These are phyloP conservation scores for Oscheius sp. DNA, from an alignment of 2,888 invertebrate species.

Conservation along the genomic window DNA sequence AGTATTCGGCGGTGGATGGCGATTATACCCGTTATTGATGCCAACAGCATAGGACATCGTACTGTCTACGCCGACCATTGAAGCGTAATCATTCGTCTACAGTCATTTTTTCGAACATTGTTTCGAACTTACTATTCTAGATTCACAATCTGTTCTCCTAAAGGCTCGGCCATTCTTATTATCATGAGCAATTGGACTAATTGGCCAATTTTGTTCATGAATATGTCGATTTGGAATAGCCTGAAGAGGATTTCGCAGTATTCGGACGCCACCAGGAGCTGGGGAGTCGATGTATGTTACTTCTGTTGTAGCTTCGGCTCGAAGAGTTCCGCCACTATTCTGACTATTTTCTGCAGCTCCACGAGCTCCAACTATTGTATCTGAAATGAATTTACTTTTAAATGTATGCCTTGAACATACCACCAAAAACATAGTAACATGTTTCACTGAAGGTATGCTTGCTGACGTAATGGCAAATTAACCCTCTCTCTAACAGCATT, in stretches of 20 bases:
- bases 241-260: conserved; percentile 25
- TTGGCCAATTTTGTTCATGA: conserved; percentile 57
- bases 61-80: conserved; percentile 55
- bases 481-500: conserved; percentile 55
- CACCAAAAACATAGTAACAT: conserved; percentile 63
- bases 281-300: conserved; percentile 54
- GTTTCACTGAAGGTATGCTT: conserved; percentile 67
- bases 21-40: conserved; percentile 29
- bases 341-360: conserved; percentile 40
- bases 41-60: conserved; percentile 23
- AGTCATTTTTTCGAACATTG: not conserved
- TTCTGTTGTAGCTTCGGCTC: conserved; percentile 48
- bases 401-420: conserved; percentile 4
- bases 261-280: conserved; percentile 36
- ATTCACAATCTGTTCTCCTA: conserved; percentile 53
- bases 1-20: conserved; percentile 37
- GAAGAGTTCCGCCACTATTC: conserved; percentile 38
- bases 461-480: conserved; percentile 66
- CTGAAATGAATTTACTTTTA: conserved; percentile 25
- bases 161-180: conserved; percentile 20
- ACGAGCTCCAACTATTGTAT: conserved; percentile 31
- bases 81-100: conserved; percentile 64
- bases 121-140: conserved; percentile 38
- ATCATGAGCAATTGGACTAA: conserved; percentile 43
- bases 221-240: conserved; percentile 36